Base-by-base conservation (phyloP, 2,797 vertebrate genomes). In the Gastrophryne carolinensis region DNA sequence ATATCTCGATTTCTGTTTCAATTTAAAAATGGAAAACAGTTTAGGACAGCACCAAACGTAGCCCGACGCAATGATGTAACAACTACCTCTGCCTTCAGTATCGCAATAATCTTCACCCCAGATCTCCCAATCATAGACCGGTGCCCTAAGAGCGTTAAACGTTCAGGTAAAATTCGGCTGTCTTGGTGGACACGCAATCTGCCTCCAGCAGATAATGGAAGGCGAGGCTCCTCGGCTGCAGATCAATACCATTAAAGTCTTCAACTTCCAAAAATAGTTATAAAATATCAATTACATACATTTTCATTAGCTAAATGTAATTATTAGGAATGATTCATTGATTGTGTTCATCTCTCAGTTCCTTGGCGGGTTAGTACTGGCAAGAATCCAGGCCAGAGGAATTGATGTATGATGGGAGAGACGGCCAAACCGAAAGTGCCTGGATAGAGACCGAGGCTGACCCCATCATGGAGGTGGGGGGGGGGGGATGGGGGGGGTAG, bases 221-320 rank as follows among this genome's bases (percentile, higher is more conserved):
- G 37, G 67, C 81, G 79, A 87, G 84, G 85, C 86, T 83, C 80
- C 79, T 58, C 81, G 85, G 81, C 47, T 69, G 62, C 80, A 81
- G 84, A 87, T 88, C 86, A 13, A 89, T 89, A 85, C 84, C 86
- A 88, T 86, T 88, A 87, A 85, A 85, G 80, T 58, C 80, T 78
- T 83, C 56, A 56, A 67, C 80, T 81, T 84, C 83, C 85, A 81
- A 83, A 81, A 85, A 83, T 66, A 84, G 82, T 86, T 89, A 88
- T 89, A 88, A 89, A 89, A 88, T 89, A 86, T 88, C 87, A 88
- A 88, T 88, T 87, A 88, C 86, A 86, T 88, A 82, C 85, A 86
- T 88, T 89, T 88, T 89, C 86, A 89, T 89, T 88, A 88, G 86
- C 84, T 85, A 85, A 82, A 86, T 84, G 87, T 81, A 83, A 82